Conservation (phyloP, 2,888 invertebrate genomes). For the Caenorhabditis afra region DNA sequence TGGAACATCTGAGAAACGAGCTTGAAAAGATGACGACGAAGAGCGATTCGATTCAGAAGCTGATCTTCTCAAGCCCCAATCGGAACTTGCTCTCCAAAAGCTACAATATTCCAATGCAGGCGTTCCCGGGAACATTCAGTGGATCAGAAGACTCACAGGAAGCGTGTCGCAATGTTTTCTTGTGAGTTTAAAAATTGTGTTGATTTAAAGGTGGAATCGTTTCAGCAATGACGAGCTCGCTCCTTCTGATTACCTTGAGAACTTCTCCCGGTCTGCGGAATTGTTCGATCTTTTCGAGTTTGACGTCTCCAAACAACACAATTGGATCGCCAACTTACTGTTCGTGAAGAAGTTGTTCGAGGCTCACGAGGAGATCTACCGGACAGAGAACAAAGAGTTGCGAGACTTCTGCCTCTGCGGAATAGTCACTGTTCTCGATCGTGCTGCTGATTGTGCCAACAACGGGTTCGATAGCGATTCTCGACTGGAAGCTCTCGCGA, state of each 20-base stretch:
- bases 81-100: too few relatives aligned
- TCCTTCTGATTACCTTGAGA: constrained; percentile 11
- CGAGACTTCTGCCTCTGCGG: constrained; percentile 62
- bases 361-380: constrained; percentile 16
- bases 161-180: too few relatives aligned
- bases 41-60: too few relatives aligned
- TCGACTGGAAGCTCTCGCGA: constrained; percentile 20
- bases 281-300: constrained; percentile 15
- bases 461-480: constrained; percentile 7
- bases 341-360: constrained; percentile 21
- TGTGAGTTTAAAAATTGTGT: too few relatives aligned
- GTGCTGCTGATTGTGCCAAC: too few relatives aligned
- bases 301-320: background rate
- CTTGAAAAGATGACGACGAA: background rate
- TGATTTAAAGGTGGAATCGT: too few relatives aligned
- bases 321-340: constrained; percentile 16
- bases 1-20: constrained; percentile 16
- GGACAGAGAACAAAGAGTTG: constrained; percentile 19
- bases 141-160: background rate
- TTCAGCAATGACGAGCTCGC: too few relatives aligned
- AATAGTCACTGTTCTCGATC: constrained; percentile 53
- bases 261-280: background rate
- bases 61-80: too few relatives aligned
- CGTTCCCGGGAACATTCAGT: too few relatives aligned
- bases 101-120: too few relatives aligned